A percentile compares a stretch with the other conserved stretches of the same genome.
Conservation (phyloP, 2,888 invertebrate genomes). For the Sinotaia quadrata region DNA sequence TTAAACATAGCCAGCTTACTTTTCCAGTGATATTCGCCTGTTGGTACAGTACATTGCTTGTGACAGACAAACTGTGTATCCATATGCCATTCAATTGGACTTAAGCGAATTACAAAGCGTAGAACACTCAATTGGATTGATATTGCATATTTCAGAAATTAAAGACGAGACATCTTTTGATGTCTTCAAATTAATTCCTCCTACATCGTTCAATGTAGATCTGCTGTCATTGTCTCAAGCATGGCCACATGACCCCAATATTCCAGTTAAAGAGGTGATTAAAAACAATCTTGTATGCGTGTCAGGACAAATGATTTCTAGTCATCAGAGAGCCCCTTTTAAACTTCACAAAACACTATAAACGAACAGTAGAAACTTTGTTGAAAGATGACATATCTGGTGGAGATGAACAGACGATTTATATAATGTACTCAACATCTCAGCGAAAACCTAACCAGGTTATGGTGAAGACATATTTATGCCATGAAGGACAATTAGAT, state of each 20-base stretch:
- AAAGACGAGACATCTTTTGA: constrained; percentile 30
- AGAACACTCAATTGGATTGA: too few species aligned
- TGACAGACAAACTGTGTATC: too few species aligned
- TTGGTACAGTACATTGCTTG: too few species aligned
- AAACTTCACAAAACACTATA: constrained; percentile 37
- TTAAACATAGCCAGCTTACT: too few species aligned
- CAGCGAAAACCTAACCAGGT: constrained; percentile 34
- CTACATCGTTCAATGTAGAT: constrained; percentile 39
- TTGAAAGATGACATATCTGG: constrained; percentile 34
- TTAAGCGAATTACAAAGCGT: too few species aligned
- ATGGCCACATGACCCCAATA: constrained; percentile 37
- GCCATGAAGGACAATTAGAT: constrained; percentile 43
- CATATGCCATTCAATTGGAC: too few species aligned
- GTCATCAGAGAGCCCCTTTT: constrained; percentile 33
- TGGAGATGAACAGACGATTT: constrained; percentile 41
- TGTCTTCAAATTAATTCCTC: constrained; percentile 40
- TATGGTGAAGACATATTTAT: constrained; percentile 38
- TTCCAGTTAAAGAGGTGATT: constrained; percentile 31
- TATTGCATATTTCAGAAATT: too few species aligned
- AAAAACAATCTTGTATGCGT: constrained; percentile 40
- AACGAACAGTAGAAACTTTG: constrained; percentile 33
- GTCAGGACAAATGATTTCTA: constrained; percentile 39
- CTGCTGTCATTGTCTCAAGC: constrained; percentile 41
- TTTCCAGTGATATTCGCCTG: too few species aligned
- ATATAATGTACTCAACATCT: constrained; percentile 39